These are phyloP conservation scores for Taenioides sp. DNA, from an alignment of 2,797 vertebrate species.

Conservation along the genomic window DNA sequence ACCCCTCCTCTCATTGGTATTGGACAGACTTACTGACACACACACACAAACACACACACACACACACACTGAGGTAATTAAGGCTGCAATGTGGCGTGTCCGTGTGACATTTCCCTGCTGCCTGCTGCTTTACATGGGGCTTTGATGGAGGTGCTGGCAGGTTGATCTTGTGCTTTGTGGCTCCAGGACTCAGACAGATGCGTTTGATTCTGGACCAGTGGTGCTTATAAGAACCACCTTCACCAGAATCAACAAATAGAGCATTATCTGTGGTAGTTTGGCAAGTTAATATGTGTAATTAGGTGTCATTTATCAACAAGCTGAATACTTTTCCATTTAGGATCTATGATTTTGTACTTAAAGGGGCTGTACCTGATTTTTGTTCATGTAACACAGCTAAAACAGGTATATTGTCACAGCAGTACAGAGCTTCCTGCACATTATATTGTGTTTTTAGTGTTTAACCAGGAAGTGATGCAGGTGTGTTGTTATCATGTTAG, in stretches of 20 bases:
- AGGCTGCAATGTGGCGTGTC: slow-evolving; percentile 60
- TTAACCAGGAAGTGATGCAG: too few relatives aligned
- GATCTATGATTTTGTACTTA: not conserved
- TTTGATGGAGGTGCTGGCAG: slow-evolving; percentile 44
- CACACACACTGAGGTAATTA: slow-evolving; percentile 53
- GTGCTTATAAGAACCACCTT: not conserved
- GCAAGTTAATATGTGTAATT: not conserved
- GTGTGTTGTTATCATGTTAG: too few relatives aligned
- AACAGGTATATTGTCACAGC: too few relatives aligned
- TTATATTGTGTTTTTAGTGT: too few relatives aligned
- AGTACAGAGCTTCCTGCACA: too few relatives aligned
- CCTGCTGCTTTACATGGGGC: slow-evolving; percentile 49
- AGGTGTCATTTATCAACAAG: not conserved
- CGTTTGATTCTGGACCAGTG: not conserved
- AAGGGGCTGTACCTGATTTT: too few relatives aligned
- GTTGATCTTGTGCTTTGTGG: slow-evolving; percentile 20
- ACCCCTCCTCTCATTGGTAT: not conserved
- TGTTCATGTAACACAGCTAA: not conserved
- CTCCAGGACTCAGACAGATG: not conserved
- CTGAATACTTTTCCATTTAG: not conserved
- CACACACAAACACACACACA: slow-evolving; percentile 13
- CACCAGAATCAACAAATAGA: not conserved
- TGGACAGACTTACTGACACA: not conserved
- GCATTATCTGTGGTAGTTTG: not conserved
- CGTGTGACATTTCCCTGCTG: slow-evolving; percentile 69